Percentiles rank a stretch among this genome's conserved stretches.
Evolutionary conservation across 2,797 vertebrate genomes (phyloP).

Genomic region (Notamacropus eugenii): DNA sequence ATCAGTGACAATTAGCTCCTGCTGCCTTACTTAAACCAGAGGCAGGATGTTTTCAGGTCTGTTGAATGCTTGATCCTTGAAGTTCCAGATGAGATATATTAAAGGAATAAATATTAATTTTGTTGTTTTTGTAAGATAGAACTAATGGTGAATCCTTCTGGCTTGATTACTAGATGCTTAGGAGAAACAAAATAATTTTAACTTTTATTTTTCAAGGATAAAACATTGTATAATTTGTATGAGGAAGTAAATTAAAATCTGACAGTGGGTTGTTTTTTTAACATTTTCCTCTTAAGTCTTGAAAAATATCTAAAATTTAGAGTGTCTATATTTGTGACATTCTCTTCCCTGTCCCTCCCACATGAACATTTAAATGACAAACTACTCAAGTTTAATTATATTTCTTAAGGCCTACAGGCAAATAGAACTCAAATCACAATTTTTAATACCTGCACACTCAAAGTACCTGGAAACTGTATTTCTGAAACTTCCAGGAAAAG

Average conservation of each 20-base stretch:
- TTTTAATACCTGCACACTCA: neutral
- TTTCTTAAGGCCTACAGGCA: neutral
- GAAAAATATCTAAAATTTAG: neutral
- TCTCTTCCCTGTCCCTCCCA: neutral
- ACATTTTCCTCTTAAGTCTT: neutral
- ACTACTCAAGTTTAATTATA: slow-evolving; percentile 4
- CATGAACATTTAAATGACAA: slow-evolving; percentile 21
- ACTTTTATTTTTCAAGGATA: neutral
- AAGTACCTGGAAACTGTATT: neutral
- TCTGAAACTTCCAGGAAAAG: neutral
- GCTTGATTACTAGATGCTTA: neutral
- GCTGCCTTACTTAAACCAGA: slow-evolving; percentile 9
- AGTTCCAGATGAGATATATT: neutral
- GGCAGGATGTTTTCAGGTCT: neutral
- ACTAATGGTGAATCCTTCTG: neutral
- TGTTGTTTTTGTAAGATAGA: neutral
- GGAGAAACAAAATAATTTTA: neutral
- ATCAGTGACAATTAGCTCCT: slow-evolving; percentile 19
- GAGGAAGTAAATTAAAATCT: neutral
- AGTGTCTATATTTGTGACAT: neutral
- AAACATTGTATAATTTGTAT: neutral
- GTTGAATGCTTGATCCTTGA: neutral
- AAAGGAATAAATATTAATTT: neutral
- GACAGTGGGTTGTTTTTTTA: neutral
- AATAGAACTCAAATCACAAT: neutral